Conservation (phyloP, 2,888 invertebrate species). For the Drosophila fungiperda region DNA sequence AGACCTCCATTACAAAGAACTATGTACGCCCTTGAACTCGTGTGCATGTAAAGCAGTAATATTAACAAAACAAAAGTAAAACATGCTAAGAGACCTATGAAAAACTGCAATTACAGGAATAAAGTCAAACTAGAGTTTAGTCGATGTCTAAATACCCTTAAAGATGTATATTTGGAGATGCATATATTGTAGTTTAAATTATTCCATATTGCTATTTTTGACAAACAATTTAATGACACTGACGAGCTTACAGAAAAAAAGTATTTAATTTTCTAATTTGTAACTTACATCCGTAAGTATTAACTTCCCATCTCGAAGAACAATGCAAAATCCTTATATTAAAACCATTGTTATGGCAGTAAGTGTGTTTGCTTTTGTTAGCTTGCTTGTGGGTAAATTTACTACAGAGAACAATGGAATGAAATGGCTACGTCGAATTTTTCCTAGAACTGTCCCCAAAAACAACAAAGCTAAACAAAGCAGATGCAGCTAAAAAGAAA, state of each 20-base stretch:
- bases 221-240: slow-evolving; percentile 53
- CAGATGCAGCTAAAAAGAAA: slow-evolving; percentile 13
- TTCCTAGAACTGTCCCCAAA: slow-evolving; percentile 18
- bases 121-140: slow-evolving; percentile 28
- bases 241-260: not conserved
- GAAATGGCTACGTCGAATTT: slow-evolving; percentile 12
- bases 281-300: not conserved
- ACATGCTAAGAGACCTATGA: slow-evolving; percentile 50
- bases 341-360: slow-evolving; percentile 3
- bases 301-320: not conserved
- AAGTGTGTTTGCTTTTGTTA: slow-evolving; percentile 9
- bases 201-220: not conserved
- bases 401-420: slow-evolving; percentile 40
- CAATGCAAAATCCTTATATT: not conserved
- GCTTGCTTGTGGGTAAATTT: not conserved
- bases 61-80: slow-evolving; percentile 50
- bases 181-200: not conserved
- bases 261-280: not conserved
- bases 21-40: not conserved
- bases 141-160: slow-evolving; percentile 54
- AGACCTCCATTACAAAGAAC: not conserved
- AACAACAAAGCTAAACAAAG: slow-evolving; percentile 10
- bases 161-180: slow-evolving; percentile 2
- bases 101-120: slow-evolving; percentile 45
- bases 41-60: slow-evolving; percentile 3